These are phyloP conservation scores for Meda fulgida DNA, from an alignment of 2,797 vertebrate species.

Conservation along the genomic window DNA sequence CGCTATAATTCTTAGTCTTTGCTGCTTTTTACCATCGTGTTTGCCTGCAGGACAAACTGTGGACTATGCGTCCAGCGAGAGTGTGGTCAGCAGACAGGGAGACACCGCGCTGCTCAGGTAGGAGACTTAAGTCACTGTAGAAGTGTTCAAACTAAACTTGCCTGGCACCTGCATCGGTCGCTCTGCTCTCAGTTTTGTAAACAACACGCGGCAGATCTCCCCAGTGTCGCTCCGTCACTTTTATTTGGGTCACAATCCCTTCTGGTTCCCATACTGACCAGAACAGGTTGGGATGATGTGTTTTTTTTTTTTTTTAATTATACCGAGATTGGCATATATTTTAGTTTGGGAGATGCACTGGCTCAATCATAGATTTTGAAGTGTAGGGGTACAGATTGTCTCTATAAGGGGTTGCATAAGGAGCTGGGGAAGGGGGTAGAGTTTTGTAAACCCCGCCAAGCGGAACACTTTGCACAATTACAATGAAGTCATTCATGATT, in stretches of 20 bases:
- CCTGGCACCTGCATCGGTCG: constrained; percentile 15
- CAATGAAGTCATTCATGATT: constrained; percentile 57
- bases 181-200: constrained; percentile 36
- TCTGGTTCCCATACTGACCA: constrained; percentile 3
- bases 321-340: too few species aligned
- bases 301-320: neutral
- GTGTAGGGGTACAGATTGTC: neutral
- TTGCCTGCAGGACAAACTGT: constrained; percentile 91
- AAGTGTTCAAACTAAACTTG: constrained; percentile 49
- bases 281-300: neutral
- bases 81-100: constrained; percentile 94
- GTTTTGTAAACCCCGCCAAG: constrained; percentile 54
- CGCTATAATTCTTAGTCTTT: constrained; percentile 91
- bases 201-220: constrained; percentile 32
- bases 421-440: constrained; percentile 31
- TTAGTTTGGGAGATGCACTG: neutral
- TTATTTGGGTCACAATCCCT: constrained; percentile 41
- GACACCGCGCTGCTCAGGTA: constrained; percentile 97
- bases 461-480: constrained; percentile 45
- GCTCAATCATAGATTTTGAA: neutral
- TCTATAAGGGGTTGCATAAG: constrained; percentile 31
- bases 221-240: constrained; percentile 40
- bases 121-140: constrained; percentile 52
- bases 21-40: constrained; percentile 92
- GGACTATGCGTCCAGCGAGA: constrained; percentile 93